Evolutionary conservation across 37 sponge, comb jelly and placozoan genomes (phyloP).

Genomic region (Trichoplax adhaerens): DNA sequence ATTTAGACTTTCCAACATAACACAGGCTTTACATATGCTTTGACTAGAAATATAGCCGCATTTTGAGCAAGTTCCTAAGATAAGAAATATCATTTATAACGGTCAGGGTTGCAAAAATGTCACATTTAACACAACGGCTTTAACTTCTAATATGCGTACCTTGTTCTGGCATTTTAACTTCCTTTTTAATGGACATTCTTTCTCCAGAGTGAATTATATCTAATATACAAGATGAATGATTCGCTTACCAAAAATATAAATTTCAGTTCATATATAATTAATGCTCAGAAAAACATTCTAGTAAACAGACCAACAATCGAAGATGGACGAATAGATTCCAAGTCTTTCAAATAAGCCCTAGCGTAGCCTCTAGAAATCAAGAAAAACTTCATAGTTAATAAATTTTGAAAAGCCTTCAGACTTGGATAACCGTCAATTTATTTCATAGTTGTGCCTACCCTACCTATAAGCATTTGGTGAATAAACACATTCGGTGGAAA

Average conservation of each 20-base stretch:
- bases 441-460: too few relatives aligned
- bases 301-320: conserved; percentile 6
- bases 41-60: conserved; percentile 96
- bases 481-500: conserved; percentile 96
- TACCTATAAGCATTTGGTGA: conserved; percentile 83
- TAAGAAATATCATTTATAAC: too few relatives aligned
- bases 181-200: conserved; percentile 32
- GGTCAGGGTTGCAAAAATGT: too few relatives aligned
- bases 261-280: conserved; percentile 15
- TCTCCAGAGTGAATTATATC: conserved; percentile 93
- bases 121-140: too few relatives aligned
- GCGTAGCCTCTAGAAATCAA: conserved; percentile 51
- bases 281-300: too few relatives aligned
- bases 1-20: conserved; percentile 84
- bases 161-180: conserved; percentile 80
- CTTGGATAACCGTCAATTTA: too few relatives aligned
- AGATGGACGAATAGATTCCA: conserved; percentile 64
- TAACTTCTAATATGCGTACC: neutral
- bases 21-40: conserved; percentile 89
- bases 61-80: conserved; percentile 26
- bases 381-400: too few relatives aligned
- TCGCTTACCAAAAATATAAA: neutral
- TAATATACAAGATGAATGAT: neutral
- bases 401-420: too few relatives aligned
- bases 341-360: conserved; percentile 73